These are phyloP conservation scores for Xenus cinereus DNA, from an alignment of 2,113 vertebrate genomes.

Conservation along the genomic window DNA sequence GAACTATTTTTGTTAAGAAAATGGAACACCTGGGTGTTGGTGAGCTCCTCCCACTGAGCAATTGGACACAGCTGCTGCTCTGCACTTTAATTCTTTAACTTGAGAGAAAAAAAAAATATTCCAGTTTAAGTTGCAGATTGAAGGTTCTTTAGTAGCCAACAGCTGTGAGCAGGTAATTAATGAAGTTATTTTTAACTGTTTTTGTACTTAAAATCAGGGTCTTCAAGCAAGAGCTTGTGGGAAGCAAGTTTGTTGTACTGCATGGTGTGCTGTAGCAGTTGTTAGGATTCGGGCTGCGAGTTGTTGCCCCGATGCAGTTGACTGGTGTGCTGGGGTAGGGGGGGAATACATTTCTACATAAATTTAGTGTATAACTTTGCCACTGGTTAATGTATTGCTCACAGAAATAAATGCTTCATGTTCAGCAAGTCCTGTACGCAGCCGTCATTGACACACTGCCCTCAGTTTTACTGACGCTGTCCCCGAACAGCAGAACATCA, in stretches of 20 bases:
- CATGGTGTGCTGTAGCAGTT: background rate
- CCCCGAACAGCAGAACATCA: background rate
- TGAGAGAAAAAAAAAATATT: background rate
- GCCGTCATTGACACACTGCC: background rate
- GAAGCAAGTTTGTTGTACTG: background rate
- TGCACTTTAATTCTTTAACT: background rate
- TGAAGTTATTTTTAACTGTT: background rate
- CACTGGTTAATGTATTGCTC: slow-evolving; percentile 15
- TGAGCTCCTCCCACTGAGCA: background rate
- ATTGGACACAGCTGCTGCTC: background rate
- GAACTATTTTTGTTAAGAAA: background rate
- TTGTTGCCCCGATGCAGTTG: background rate
- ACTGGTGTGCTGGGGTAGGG: background rate
- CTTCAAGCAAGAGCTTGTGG: background rate
- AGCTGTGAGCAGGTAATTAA: background rate
- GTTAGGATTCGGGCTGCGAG: background rate
- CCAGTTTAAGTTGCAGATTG: background rate
- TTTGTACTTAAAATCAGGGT: background rate
- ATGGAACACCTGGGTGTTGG: background rate
- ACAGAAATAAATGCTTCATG: slow-evolving; percentile 56
- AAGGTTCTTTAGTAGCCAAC: background rate
- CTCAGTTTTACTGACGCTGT: background rate
- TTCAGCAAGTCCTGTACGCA: background rate
- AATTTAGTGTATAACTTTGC: background rate
- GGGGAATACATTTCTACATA: background rate